A percentile compares a stretch with the other conserved stretches of the same genome.
phyloP scores from a whole-genome alignment of 2,797 vertebrate species.

The Acrocephalus scirpaceus region DNA sequence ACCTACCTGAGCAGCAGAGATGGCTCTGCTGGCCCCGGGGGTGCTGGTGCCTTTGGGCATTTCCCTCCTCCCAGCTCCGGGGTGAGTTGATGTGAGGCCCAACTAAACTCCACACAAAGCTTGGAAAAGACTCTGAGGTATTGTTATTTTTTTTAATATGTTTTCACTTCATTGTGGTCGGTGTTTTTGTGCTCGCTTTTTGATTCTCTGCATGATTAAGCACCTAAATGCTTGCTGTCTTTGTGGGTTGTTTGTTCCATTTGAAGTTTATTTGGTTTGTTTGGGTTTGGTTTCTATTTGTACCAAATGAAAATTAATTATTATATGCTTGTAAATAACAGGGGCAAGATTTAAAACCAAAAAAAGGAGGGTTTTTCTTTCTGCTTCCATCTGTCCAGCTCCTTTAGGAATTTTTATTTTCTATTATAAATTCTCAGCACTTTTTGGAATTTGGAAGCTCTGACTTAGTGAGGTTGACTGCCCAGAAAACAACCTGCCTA shows the following conservation, averaged over 20 bases:
- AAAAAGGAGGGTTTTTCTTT: not conserved
- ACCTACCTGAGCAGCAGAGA: fast-evolving
- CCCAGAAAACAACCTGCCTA: not conserved
- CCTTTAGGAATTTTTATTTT: not conserved
- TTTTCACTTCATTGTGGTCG: not conserved
- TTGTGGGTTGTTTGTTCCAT: not conserved
- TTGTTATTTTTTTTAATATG: not conserved
- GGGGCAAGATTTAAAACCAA: not conserved
- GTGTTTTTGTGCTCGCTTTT: not conserved
- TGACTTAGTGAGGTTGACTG: not conserved
- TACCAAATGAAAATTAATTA: not conserved
- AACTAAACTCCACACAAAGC: not conserved
- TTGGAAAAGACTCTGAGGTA: conserved; percentile 2
- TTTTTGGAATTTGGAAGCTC: not conserved
- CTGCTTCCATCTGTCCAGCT: not conserved
- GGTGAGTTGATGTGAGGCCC: not conserved
- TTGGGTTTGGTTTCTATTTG: conserved; percentile 1
- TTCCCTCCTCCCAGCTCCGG: not conserved
- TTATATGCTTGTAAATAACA: not conserved
- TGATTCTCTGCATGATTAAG: not conserved
- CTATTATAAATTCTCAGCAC: not conserved
- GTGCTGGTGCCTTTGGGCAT: fast-evolving
- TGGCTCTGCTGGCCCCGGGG: not conserved
- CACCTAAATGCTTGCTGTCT: not conserved
- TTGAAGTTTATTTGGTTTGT: not conserved